Percentiles rank a stretch among this genome's conserved stretches.
phyloP scores from a whole-genome alignment of 1,140 invertebrate species.

The Leucophenga varia region DNA sequence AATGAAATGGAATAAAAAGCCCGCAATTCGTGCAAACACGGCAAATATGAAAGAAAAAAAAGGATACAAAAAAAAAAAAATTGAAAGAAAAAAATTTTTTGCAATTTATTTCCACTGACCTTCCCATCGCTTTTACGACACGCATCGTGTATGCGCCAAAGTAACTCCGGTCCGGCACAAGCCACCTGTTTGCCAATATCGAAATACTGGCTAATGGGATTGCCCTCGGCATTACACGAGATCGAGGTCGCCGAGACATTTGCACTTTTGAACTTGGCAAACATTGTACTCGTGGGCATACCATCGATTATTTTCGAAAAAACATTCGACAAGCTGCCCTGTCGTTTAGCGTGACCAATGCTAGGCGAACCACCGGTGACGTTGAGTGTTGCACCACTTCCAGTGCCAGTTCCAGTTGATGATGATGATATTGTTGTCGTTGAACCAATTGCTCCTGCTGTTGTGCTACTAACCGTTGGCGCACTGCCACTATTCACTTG shows the following conservation, averaged over 20 bases:
- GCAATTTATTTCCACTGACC: constrained; percentile 63
- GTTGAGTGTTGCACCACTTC: constrained; percentile 11
- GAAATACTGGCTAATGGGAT: constrained; percentile 86
- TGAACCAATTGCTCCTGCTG: not conserved
- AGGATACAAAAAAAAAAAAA: too few species aligned
- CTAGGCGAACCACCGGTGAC: constrained; percentile 8
- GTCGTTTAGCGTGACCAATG: constrained; percentile 32
- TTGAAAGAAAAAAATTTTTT: constrained; percentile 3
- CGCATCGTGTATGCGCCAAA: constrained; percentile 92
- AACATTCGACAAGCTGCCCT: constrained; percentile 54
- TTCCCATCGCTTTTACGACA: constrained; percentile 86
- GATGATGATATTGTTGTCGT: constrained; percentile 10
- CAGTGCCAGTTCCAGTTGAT: constrained; percentile 10
- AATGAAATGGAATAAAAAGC: too few species aligned
- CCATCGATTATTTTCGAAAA: constrained; percentile 56
- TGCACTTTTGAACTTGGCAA: constrained; percentile 74
- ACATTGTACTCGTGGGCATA: constrained; percentile 64
- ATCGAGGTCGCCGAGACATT: constrained; percentile 56
- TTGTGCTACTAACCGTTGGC: not conserved
- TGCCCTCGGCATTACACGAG: constrained; percentile 69
- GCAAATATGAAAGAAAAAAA: too few species aligned
- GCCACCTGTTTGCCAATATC: constrained; percentile 85
- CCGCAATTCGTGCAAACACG: constrained; percentile 2
- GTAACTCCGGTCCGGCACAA: constrained; percentile 85
- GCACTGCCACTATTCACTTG: too few species aligned